These are phyloP conservation scores for Allophyes oxyacanthae DNA, from an alignment of 2,888 invertebrate species.

Conservation along the genomic window DNA sequence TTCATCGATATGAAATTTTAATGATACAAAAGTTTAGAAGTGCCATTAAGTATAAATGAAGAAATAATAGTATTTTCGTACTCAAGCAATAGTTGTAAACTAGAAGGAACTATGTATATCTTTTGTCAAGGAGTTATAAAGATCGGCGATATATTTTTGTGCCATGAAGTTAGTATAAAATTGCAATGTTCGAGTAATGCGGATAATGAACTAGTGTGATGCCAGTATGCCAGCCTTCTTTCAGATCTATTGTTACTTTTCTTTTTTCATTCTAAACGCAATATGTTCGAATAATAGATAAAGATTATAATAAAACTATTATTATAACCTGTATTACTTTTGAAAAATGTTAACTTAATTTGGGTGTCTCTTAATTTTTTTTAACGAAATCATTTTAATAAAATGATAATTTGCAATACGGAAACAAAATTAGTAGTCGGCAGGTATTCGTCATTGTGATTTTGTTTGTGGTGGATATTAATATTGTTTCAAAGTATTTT, in stretches of 20 bases:
- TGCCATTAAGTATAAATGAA: constrained; percentile 81
- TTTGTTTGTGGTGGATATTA: background rate
- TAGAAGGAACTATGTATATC: constrained; percentile 46
- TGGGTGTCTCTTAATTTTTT: constrained; percentile 13
- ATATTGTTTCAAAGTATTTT: no score
- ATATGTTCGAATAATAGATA: no score
- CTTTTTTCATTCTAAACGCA: constrained; percentile 23
- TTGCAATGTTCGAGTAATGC: constrained; percentile 12
- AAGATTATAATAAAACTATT: constrained; percentile 31
- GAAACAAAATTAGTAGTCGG: constrained; percentile 2
- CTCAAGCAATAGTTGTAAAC: constrained; percentile 72
- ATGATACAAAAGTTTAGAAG: constrained; percentile 74
- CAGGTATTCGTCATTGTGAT: background rate
- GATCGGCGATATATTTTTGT: constrained; percentile 62
- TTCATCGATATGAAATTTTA: constrained; percentile 46
- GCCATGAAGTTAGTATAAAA: constrained; percentile 48
- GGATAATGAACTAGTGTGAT: constrained; percentile 19
- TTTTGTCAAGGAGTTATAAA: constrained; percentile 48
- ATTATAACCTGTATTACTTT: constrained; percentile 29
- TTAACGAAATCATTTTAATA: constrained; percentile 7
- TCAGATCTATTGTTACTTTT: constrained; percentile 11
- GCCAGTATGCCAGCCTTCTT: constrained; percentile 17
- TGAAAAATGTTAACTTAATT: constrained; percentile 13
- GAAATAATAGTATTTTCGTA: constrained; percentile 82
- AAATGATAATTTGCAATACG: constrained; percentile 18